Evolutionary conservation across 2,113 vertebrate genomes (phyloP).

Genomic region (Narcine bancroftii): DNA sequence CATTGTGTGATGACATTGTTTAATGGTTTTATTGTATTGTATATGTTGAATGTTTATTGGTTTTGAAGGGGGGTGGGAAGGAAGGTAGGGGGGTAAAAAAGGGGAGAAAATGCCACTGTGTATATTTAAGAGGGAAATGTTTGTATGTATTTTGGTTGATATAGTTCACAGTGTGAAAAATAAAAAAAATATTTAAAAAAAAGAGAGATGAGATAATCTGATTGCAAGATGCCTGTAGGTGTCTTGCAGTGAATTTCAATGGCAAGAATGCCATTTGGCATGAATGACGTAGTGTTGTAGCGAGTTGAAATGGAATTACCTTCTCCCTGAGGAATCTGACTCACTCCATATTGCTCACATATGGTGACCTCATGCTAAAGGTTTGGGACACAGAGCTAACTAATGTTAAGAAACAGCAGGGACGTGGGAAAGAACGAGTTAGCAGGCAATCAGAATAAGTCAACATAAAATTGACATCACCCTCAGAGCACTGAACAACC

Average conservation of each 20-base stretch:
- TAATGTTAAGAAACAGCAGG: neutral
- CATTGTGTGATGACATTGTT: too few species aligned
- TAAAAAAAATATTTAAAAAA: too few species aligned
- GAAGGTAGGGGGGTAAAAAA: too few species aligned
- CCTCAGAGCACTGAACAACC: neutral
- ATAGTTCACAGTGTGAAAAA: too few species aligned
- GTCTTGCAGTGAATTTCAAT: constrained; percentile 15
- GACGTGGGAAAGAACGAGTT: neutral
- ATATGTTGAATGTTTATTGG: too few species aligned
- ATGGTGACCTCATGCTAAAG: constrained; percentile 22
- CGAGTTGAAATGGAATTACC: neutral
- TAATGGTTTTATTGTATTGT: too few species aligned
- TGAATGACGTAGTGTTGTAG: neutral
- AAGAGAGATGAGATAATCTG: neutral
- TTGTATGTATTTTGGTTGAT: too few species aligned
- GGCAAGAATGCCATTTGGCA: neutral
- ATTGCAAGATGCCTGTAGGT: neutral
- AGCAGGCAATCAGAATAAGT: neutral
- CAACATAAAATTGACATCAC: constrained; percentile 20
- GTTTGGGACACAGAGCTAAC: neutral
- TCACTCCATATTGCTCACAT: neutral
- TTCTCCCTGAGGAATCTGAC: neutral
- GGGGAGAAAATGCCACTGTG: too few species aligned
- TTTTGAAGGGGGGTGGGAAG: too few species aligned
- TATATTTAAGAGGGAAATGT: too few species aligned